A percentile compares a stretch with the other conserved stretches of the same genome.
phyloP scores from a whole-genome alignment of 2,113 vertebrate species.

The Tylochromis polylepis region DNA sequence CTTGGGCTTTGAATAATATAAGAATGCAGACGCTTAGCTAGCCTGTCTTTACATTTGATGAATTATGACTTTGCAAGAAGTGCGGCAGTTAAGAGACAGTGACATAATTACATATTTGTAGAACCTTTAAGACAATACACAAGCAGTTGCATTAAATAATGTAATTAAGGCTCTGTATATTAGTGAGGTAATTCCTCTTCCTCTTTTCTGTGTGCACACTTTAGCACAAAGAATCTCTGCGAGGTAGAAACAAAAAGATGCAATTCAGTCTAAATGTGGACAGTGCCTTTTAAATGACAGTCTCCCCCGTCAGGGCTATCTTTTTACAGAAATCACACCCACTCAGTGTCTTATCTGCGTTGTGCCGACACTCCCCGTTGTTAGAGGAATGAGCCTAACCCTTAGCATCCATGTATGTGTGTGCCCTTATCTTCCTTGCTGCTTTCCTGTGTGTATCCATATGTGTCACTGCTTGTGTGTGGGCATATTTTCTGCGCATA shows the following conservation, averaged over 20 bases:
- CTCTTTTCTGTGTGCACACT: background rate
- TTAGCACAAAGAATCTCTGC: background rate
- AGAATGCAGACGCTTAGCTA: slow-evolving; percentile 10
- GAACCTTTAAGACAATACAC: background rate
- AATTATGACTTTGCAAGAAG: slow-evolving; percentile 28
- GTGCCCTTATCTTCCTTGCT: background rate
- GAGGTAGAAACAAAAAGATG: background rate
- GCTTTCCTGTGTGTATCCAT: background rate
- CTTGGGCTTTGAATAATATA: slow-evolving; percentile 19
- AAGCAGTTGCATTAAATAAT: background rate
- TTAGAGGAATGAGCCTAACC: background rate
- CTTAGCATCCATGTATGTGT: background rate
- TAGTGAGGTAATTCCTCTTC: background rate
- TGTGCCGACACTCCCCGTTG: background rate
- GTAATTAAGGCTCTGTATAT: background rate
- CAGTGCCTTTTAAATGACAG: background rate
- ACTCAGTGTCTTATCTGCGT: background rate
- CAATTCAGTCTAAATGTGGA: background rate
- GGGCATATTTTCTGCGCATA: background rate
- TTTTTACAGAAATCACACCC: background rate
- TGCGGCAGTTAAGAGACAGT: background rate
- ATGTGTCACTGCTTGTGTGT: background rate
- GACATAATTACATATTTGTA: background rate
- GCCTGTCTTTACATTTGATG: slow-evolving; percentile 34
- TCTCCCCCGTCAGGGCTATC: background rate